Percentiles rank a stretch among this genome's conserved stretches.
phyloP scores from a whole-genome alignment of 2,888 invertebrate species.

The Xylocampa areola region DNA sequence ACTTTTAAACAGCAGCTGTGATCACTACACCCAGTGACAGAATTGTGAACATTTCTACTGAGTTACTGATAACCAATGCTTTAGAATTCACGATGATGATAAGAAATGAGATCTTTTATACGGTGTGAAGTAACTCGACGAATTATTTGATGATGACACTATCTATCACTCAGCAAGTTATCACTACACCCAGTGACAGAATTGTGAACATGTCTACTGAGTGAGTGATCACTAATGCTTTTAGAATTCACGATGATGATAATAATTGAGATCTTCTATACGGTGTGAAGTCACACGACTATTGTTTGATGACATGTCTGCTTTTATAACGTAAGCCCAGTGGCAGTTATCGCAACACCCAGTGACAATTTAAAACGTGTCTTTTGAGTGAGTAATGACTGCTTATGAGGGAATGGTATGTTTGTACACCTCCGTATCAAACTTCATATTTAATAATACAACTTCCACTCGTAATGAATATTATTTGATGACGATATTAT shows the following conservation, averaged over 20 bases:
- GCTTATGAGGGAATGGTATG: conserved; percentile 6
- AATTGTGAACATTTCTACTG: conserved; percentile 51
- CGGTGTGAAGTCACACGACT: no score
- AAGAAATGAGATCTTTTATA: no score
- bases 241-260: neutral
- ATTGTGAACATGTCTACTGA: conserved; percentile 49
- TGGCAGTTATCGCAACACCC: conserved; percentile 19
- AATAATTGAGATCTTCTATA: no score
- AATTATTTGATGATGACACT: no score
- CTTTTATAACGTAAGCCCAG: no score
- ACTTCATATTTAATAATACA: no score
- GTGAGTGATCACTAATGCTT: neutral
- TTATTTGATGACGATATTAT: conserved; percentile 4
- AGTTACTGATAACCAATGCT: conserved; percentile 7
- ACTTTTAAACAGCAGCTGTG: conserved; percentile 24
- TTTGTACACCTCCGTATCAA: neutral
- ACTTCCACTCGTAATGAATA: no score
- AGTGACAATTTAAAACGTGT: conserved; percentile 47
- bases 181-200: conserved; percentile 66
- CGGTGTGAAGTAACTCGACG: no score
- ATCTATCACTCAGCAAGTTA: conserved; percentile 42
- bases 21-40: conserved; percentile 65
- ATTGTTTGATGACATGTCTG: no score
- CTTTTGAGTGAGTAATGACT: conserved; percentile 40
- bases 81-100: neutral